These are phyloP conservation scores for Eupristina koningsbergeri DNA, from an alignment of 1,140 invertebrate species.

Conservation along the genomic window DNA sequence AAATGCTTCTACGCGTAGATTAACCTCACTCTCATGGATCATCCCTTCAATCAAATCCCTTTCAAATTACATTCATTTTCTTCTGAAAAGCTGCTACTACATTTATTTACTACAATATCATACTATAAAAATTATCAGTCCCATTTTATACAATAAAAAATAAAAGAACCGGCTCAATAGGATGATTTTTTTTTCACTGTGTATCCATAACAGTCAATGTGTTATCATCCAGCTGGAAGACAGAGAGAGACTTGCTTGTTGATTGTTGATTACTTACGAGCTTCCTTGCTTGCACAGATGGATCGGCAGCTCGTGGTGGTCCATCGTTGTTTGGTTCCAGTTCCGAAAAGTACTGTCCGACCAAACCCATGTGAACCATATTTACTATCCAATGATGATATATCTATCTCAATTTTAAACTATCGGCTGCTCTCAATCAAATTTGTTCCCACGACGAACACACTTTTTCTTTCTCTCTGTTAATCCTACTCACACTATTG, in stretches of 20 bases:
- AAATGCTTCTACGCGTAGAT: background rate
- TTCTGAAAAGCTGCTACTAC: background rate
- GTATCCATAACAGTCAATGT: slow-evolving; percentile 7
- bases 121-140: background rate
- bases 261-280: slow-evolving; percentile 57
- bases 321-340: slow-evolving; percentile 59
- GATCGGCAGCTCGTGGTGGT: slow-evolving; percentile 55
- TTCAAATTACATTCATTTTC: background rate
- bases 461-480: background rate
- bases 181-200: slow-evolving; percentile 32
- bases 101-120: background rate
- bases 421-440: background rate
- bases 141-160: background rate
- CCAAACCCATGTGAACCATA: slow-evolving; percentile 60
- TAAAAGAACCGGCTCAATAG: background rate
- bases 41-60: too few species aligned
- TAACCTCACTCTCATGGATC: background rate
- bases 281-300: slow-evolving; percentile 58
- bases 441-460: background rate
- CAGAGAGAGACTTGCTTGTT: slow-evolving; percentile 30
- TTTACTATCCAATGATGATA: background rate
- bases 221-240: slow-evolving; percentile 13
- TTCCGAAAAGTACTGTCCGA: slow-evolving; percentile 59
- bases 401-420: background rate
- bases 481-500: background rate